Conservation (phyloP, 2,113 vertebrate genomes). For the Astatotilapia flaviijosephi region DNA sequence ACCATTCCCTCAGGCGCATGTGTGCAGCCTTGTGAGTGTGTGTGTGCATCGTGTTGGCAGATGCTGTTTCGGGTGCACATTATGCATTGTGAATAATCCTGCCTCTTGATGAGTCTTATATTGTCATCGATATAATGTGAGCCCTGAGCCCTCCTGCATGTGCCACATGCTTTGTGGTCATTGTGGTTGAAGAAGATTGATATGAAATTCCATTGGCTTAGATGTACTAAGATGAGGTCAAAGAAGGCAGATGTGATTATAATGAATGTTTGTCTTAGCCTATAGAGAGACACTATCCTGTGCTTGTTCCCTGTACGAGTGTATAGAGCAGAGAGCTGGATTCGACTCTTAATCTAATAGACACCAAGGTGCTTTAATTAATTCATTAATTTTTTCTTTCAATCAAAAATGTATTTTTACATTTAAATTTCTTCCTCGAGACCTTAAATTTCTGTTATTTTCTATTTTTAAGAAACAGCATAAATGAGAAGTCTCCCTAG, state of each 20-base stretch:
- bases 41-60: neutral
- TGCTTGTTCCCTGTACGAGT: neutral
- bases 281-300: neutral
- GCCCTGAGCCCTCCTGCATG: neutral
- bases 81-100: constrained; percentile 1
- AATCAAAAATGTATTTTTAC: neutral
- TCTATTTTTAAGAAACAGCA: neutral
- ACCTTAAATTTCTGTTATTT: neutral
- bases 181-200: constrained; percentile 8
- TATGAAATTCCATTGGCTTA: neutral
- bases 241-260: neutral
- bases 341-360: neutral
- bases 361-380: neutral
- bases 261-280: neutral
- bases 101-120: constrained; percentile 31
- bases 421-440: neutral
- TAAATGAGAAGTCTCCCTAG: neutral
- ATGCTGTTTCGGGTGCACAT: constrained; percentile 23
- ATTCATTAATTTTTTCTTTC: neutral
- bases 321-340: neutral
- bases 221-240: neutral
- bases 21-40: neutral
- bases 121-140: constrained; percentile 55
- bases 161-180: constrained; percentile 9
- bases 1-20: constrained; percentile 21